Evolutionary conservation across 2,888 invertebrate genomes (phyloP), one percentile per base, ranked within the genome.

Genomic region (Alviniconcha strummeri): DNA sequence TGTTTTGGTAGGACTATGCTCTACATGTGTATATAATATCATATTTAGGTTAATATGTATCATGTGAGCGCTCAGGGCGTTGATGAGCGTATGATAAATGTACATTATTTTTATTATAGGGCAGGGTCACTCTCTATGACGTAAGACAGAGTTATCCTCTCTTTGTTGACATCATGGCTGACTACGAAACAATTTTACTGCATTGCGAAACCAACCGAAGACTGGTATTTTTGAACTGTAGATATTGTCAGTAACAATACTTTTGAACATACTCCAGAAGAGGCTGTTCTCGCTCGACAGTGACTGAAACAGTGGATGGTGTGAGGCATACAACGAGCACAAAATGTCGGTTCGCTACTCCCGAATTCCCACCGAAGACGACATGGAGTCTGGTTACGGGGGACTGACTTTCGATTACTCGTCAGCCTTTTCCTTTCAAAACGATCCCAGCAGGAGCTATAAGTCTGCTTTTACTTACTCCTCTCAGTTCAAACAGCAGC

Each of bases 381-480:
- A 17, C 9, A 78, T 83, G 78, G 83, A 79, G 57, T 83, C 79
- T 6, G 78, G 78, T 5, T 17, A 69, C 67, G 81, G 67, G 54
- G 60, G 60, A 60, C 15, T 83, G 88, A 54, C 87, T 11, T 87
- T 90, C 80, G 90, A 90, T 81, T 90, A 87, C 84, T 84, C 86
- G 36, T 90, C 90, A 52, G 84, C 86, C 17, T 89, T 88, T 83
- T 74, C 87, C 4, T 90, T 86, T 83, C 83, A 85, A 54, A 82
- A 84, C n/a, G 69, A 74, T 19, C 67, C 76, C 1, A 80, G 71
- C 9, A 80, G 77, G 17, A 88, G 89, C 8, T 91, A 90, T 85
- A 87, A 86, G 77, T 91, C 91, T 5, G 88, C 88, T 17, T 91
- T 89, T 81, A 87, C 89, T 1, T 91, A 90, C 84, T 82, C 81